Conservation (phyloP, 2,797 vertebrate genomes). For the Mareca penelope region DNA sequence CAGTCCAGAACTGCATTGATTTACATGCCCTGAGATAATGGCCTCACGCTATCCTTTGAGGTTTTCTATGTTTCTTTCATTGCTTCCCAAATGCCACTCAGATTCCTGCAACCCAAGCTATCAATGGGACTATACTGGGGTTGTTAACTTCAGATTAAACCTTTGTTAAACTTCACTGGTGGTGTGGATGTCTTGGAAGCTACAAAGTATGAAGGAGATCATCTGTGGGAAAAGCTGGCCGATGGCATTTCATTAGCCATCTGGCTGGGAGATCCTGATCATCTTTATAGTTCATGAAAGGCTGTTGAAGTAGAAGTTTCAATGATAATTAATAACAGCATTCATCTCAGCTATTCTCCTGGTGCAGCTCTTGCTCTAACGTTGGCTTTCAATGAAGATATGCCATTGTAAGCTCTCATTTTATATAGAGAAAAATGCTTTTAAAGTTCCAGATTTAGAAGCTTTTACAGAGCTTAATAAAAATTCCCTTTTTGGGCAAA, state of each 20-base stretch:
- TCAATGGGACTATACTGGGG: not conserved
- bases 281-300: not conserved
- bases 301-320: not conserved
- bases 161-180: not conserved
- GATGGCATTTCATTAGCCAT: not conserved
- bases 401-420: not conserved
- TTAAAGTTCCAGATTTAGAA: not conserved
- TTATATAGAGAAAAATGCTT: not conserved
- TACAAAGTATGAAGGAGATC: not conserved
- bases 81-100: not conserved
- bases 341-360: not conserved
- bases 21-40: not conserved
- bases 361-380: not conserved
- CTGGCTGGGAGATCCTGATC: not conserved
- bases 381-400: slow-evolving; percentile 7
- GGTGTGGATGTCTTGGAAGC: not conserved
- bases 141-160: not conserved
- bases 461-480: slow-evolving; percentile 16
- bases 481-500: not conserved
- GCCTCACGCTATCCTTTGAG: not conserved
- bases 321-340: not conserved
- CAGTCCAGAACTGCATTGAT: not conserved
- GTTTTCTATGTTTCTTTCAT: not conserved
- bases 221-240: not conserved
- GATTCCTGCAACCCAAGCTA: not conserved